phyloP scores from a whole-genome alignment of 2,888 invertebrate species.

The Eumerus sabulonum region DNA sequence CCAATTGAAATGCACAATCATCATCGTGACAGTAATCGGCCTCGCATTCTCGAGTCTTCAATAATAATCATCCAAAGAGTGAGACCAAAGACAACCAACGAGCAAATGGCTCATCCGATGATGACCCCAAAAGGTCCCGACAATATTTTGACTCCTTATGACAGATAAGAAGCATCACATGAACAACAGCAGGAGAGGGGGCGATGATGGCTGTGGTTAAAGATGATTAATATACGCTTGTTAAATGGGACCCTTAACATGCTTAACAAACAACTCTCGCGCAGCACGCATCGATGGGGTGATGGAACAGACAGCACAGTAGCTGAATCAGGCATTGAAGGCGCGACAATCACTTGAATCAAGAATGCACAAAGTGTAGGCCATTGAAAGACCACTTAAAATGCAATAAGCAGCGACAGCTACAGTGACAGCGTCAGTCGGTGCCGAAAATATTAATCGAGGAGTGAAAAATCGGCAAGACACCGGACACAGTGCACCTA shows the following conservation, averaged over 20 bases:
- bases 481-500: constrained; percentile 14
- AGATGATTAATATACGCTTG: constrained; percentile 64
- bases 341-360: constrained; percentile 39
- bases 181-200: background rate
- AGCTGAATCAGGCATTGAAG: background rate
- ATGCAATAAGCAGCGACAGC: constrained; percentile 56
- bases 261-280: constrained; percentile 51
- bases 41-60: constrained; percentile 37
- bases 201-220: constrained; percentile 2
- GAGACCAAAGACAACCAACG: background rate
- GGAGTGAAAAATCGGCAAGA: constrained; percentile 1
- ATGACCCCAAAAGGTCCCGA: constrained; percentile 61
- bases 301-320: background rate
- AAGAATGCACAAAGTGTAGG: constrained; percentile 54
- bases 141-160: constrained; percentile 63
- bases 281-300: no score
- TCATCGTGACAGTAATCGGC: constrained; percentile 35
- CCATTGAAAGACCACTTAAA: constrained; percentile 57
- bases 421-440: background rate
- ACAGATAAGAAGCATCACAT: constrained; percentile 58
- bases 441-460: background rate
- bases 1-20: constrained; percentile 56
- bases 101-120: constrained; percentile 26
- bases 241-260: constrained; percentile 61
- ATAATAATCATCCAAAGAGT: constrained; percentile 48